Evolutionary conservation across 37 sponge, comb jelly and placozoan genomes (phyloP).

Genomic region (Mnemiopsis leidyi): DNA sequence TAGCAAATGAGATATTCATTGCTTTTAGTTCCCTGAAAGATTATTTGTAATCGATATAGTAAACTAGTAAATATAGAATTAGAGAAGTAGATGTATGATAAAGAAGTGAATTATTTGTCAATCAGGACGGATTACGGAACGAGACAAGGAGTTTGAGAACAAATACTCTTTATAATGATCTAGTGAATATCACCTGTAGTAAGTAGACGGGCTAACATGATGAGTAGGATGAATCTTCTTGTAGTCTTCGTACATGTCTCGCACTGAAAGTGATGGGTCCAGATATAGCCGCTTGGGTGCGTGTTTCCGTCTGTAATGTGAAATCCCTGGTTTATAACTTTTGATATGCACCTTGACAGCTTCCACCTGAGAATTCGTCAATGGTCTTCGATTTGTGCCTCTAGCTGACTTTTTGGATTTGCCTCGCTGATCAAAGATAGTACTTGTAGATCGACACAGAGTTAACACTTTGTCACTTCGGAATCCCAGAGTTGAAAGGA

Average conservation of each 20-base stretch:
- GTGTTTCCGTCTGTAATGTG: background rate
- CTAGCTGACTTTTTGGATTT: background rate
- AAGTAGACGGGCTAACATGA: too few species aligned
- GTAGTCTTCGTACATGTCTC: background rate
- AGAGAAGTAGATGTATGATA: too few species aligned
- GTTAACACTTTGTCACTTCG: background rate
- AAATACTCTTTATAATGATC: too few species aligned
- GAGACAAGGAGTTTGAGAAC: too few species aligned
- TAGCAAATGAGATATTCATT: background rate
- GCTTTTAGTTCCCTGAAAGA: background rate
- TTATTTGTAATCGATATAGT: too few species aligned
- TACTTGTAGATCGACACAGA: background rate
- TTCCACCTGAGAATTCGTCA: background rate
- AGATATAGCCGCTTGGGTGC: slow-evolving; percentile 1
- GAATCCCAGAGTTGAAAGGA: background rate
- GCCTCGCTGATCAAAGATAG: background rate
- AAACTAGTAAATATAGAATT: too few species aligned
- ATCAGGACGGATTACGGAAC: too few species aligned
- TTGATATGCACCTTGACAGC: background rate
- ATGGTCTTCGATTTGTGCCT: background rate
- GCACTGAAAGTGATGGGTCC: background rate
- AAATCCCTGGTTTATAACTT: background rate
- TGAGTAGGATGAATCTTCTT: too few species aligned
- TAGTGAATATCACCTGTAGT: too few species aligned
- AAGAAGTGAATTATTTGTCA: too few species aligned